Base-by-base conservation (phyloP, 2,797 vertebrate species). In the Lagocephalus sceleratus region DNA sequence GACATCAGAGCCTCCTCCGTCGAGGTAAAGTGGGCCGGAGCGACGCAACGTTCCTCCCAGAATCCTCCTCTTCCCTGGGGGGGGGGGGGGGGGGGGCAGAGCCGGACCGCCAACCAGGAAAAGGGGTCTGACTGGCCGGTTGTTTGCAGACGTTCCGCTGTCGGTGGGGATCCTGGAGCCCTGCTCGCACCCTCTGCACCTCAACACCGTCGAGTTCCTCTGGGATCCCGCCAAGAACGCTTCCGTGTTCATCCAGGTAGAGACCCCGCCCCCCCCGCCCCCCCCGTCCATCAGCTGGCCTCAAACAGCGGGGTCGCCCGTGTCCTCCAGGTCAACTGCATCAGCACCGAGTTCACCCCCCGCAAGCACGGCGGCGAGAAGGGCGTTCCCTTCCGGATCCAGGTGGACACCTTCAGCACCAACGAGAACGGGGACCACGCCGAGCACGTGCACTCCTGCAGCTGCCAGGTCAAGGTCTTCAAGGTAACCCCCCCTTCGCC, bases 401-500 rank as follows among this genome's bases (percentile, higher is more conserved):
- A 97, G 81, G 92, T 98, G 1, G 95, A 98, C 85, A 95, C 94
- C 0, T 98, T 97, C 79, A 93, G 85, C 68, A 90, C 93, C 81
- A 93, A 91, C 0, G 92, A 93, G 47, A 92, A 89, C 0, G 93
- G 93, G 3, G 95, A 98, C 63, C 93, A 97, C 69, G 84, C 91
- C 0, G 92, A 96, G 58, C 94, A 94, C 20, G 68, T 95, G 62
- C 93, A 98, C 76, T 98, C 96, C 0, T 93, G 92, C 83, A 97
- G 95, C 91, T 98, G 95, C 86, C 96, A 97, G 88, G 92, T 98
- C 91, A 98, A 98, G 88, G 95, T 98, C 64, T 98, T 98, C 85
- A 98, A 98, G 94, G 96, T 97, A 87, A 21, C 11, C 5, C 10
- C 35, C 1, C 14, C 1, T 10, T 19, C 40, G 32, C 6, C 7